Evolutionary conservation across 2,113 vertebrate species (phyloP).

Genomic region (Clarias macrocephalus): DNA sequence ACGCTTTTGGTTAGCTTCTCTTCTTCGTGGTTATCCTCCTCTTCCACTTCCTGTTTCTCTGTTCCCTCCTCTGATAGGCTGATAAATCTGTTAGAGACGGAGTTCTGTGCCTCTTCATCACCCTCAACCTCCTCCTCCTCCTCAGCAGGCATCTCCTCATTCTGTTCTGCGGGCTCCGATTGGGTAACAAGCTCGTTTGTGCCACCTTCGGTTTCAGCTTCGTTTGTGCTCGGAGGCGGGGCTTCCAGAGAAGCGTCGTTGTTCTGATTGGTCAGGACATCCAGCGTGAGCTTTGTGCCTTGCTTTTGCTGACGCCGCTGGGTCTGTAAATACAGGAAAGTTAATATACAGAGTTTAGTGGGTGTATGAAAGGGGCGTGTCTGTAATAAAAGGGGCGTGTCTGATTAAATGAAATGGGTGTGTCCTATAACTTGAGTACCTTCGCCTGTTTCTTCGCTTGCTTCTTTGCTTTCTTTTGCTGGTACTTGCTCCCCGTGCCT

Average conservation of each 20-base stretch:
- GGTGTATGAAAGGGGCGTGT: not conserved
- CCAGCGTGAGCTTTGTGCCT: constrained; percentile 73
- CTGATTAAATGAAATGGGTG: not conserved
- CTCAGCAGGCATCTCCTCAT: not conserved
- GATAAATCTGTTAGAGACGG: constrained; percentile 60
- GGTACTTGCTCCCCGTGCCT: constrained; percentile 82
- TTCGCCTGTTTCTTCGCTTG: constrained; percentile 94
- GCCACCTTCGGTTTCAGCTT: constrained; percentile 10
- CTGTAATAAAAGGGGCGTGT: not conserved
- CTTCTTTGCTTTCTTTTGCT: constrained; percentile 94
- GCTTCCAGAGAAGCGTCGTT: constrained; percentile 1
- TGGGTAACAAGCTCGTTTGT: not conserved
- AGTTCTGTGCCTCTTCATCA: constrained; percentile 25
- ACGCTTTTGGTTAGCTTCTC: constrained; percentile 67
- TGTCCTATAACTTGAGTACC: constrained; percentile 68
- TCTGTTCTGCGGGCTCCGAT: constrained; percentile 35
- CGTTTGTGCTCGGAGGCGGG: not conserved
- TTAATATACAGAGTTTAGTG: not conserved
- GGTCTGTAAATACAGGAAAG: constrained; percentile 68
- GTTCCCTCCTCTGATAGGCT: constrained; percentile 58
- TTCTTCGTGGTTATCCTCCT: constrained; percentile 35
- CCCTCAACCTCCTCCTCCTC: constrained; percentile 35
- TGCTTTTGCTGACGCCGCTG: constrained; percentile 86
- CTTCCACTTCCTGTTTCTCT: constrained; percentile 35
- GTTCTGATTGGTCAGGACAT: constrained; percentile 48